Conservation (phyloP, 1,140 invertebrate genomes). For the Acromyrmex heyeri region DNA sequence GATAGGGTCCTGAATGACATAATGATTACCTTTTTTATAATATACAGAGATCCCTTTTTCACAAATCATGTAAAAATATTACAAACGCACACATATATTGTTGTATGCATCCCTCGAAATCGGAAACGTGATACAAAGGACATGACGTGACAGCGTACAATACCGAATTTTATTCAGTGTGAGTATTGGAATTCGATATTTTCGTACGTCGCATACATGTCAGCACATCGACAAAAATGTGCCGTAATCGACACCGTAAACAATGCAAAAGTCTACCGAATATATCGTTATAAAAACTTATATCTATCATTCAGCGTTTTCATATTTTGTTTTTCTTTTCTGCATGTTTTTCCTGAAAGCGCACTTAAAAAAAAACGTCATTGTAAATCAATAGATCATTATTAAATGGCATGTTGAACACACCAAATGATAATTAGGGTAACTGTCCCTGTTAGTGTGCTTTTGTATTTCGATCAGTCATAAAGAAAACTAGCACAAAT, state of each 20-base stretch:
- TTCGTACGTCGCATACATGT: slow-evolving; percentile 10
- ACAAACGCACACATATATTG: background rate
- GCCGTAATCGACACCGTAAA: slow-evolving; percentile 27
- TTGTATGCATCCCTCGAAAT: slow-evolving; percentile 1
- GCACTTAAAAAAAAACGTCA: background rate
- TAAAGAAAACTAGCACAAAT: no score
- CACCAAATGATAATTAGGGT: background rate
- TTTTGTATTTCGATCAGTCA: no score
- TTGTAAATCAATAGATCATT: background rate
- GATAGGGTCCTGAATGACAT: background rate
- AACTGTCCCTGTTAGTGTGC: no score
- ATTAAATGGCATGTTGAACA: slow-evolving; percentile 1
- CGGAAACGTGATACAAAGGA: slow-evolving; percentile 7
- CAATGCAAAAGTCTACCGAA: slow-evolving; percentile 28
- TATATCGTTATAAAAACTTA: slow-evolving; percentile 11
- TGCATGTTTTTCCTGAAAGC: background rate
- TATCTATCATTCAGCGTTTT: background rate
- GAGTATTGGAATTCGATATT: slow-evolving; percentile 46
- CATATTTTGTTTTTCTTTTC: background rate
- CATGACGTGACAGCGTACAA: background rate
- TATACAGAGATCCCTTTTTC: background rate
- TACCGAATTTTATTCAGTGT: slow-evolving; percentile 18
- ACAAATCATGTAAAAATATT: background rate
- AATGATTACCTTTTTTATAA: background rate
- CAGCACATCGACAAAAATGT: slow-evolving; percentile 25